Percentiles rank a stretch among this genome's conserved stretches.
Evolutionary conservation across 2,888 invertebrate species (phyloP).

Genomic region (Polylopha cassiicola): DNA sequence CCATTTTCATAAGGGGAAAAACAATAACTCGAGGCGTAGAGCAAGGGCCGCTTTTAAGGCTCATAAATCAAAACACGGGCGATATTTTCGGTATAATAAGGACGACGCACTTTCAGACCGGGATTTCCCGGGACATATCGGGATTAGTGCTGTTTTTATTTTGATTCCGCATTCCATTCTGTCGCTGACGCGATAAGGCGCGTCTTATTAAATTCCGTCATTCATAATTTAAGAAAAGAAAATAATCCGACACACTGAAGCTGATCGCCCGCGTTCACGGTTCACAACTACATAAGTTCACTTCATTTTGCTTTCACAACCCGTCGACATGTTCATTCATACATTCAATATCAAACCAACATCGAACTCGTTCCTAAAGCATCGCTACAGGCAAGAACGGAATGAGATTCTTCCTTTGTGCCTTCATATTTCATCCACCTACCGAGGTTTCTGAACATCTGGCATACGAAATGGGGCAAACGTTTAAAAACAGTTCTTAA

Average conservation of each 20-base stretch:
- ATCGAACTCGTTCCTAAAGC: conserved; percentile 34
- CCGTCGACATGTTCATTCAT: conserved; percentile 31
- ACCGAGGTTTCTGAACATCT: conserved; percentile 44
- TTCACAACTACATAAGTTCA: conserved; percentile 6
- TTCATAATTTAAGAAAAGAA: no score
- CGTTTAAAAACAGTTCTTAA: conserved; percentile 38
- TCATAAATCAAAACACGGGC: conserved; percentile 72
- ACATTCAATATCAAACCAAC: conserved; percentile 41
- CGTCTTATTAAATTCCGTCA: no score
- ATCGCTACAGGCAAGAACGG: conserved; percentile 50
- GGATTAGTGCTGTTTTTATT: conserved; percentile 71
- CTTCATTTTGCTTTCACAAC: conserved; percentile 19
- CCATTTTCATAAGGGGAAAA: conserved; percentile 70
- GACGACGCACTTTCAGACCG: conserved; percentile 55
- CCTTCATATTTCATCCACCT: conserved; percentile 62
- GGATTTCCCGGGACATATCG: conserved; percentile 59
- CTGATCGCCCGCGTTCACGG: conserved; percentile 5
- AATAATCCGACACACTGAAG: conserved; percentile 1
- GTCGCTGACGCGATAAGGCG: conserved; percentile 3
- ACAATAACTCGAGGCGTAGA: conserved; percentile 67
- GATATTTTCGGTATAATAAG: conserved; percentile 60
- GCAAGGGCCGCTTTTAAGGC: conserved; percentile 68
- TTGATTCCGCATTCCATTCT: conserved; percentile 58
- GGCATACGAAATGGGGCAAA: conserved; percentile 30
- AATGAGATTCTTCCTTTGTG: conserved; percentile 64